Base-by-base conservation (phyloP, 2,888 invertebrate genomes). In the Drosophila leonis region DNA sequence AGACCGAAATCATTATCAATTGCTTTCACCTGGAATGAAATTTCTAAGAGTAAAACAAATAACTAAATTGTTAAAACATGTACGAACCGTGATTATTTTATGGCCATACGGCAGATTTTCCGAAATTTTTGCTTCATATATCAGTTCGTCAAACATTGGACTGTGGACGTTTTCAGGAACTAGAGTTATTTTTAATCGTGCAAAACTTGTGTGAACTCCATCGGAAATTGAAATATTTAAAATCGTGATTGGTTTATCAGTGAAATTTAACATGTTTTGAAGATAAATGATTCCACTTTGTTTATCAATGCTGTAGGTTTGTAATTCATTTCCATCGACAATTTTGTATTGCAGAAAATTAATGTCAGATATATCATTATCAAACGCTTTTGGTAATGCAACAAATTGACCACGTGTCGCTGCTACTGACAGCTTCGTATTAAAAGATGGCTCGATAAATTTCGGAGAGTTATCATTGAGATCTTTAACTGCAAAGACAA, bases 161-260 rank as follows among this genome's bases (percentile, higher is more conserved):
- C 96, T 94, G 92, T 96, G 95, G 79, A 94, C 94, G 94, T 98
- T 98, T 72, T 96, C 96, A 10, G 97, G 95, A 67, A 96, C 93
- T 73, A 96, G 94, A 87, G 96, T 95, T 55, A 97, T 96, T 93
- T 96, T 96, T 18, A 97, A 94, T 77, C 97, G 94, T 1, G 98
- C 96, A 93, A 97, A 98, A 78, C 96, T 97, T 9, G 98, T 98
- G 93, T 98, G 98, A 41, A 98, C 97, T 37, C 98, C 98, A 94
- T 99, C 99, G 63, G 97, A 97, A 42, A 98, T 98, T 1, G 98
- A 98, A 37, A 99, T 96, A 94, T 99, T 99, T 68, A 99, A 94
- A 69, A 95, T 93, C 88, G 95, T 95, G 60, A 94, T 93, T 57
- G 95, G 94, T 42, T 91, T 91, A 55, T 95, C 95, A 6, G 95